phyloP scores from a whole-genome alignment of 2,888 invertebrate species.

The Chaetogeoica ovagalla region DNA sequence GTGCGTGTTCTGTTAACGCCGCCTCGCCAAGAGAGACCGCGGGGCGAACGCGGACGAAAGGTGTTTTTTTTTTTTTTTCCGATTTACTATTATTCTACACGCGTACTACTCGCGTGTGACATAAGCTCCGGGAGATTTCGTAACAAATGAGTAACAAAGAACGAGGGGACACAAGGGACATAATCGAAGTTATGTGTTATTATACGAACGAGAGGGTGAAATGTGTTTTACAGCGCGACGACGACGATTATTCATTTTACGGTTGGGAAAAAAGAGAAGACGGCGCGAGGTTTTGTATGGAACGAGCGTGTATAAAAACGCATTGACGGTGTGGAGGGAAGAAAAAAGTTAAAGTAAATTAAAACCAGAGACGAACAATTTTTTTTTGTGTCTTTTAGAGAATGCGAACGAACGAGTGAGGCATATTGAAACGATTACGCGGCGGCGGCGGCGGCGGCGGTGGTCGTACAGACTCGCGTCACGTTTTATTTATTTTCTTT shows the following conservation, averaged over 20 bases:
- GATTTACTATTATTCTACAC: too few relatives aligned
- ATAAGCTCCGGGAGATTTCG: not conserved
- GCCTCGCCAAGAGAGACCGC: too few relatives aligned
- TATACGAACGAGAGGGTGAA: not conserved
- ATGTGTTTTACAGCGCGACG: slow-evolving; percentile 3
- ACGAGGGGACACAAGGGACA: not conserved
- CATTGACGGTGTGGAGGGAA: too few relatives aligned
- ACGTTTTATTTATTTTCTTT: slow-evolving; percentile 41
- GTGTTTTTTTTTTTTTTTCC: too few relatives aligned
- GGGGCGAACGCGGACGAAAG: too few relatives aligned
- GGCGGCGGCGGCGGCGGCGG: too few relatives aligned
- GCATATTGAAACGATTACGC: slow-evolving; percentile 46
- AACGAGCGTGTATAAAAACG: not conserved
- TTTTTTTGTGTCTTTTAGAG: too few relatives aligned
- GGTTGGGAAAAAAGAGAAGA: slow-evolving; percentile 6
- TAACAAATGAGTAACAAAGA: not conserved
- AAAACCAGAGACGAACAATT: slow-evolving; percentile 30
- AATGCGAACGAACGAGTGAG: too few relatives aligned
- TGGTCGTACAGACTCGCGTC: not conserved
- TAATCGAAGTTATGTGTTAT: not conserved
- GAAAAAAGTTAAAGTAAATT: slow-evolving; percentile 48
- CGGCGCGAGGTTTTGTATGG: not conserved
- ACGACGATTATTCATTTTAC: slow-evolving; percentile 41
- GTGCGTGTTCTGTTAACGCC: too few relatives aligned
- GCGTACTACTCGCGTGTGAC: too few relatives aligned